Conservation (phyloP, 1,140 invertebrate genomes). For the Nixonia krombeini region DNA sequence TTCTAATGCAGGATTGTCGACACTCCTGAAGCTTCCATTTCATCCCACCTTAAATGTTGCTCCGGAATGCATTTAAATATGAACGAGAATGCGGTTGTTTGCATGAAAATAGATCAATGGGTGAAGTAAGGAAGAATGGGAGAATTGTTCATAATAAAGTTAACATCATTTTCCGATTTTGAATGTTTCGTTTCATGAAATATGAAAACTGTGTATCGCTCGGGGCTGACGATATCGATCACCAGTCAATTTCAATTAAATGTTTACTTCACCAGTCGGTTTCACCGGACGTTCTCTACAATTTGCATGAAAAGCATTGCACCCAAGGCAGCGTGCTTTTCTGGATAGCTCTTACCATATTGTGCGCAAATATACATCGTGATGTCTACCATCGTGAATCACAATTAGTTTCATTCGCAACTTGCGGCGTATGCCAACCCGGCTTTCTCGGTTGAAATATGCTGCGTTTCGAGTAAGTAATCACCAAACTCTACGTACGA, state of each 20-base stretch:
- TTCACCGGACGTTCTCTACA: constrained; percentile 34
- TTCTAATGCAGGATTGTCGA: too few relatives aligned
- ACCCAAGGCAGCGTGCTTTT: constrained; percentile 28
- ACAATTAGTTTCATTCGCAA: constrained; percentile 48
- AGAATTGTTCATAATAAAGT: too few relatives aligned
- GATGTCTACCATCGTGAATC: constrained; percentile 35
- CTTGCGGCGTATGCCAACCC: constrained; percentile 27
- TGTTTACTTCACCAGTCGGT: constrained; percentile 48
- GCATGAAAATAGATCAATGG: too few relatives aligned
- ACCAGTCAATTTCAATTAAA: constrained; percentile 60
- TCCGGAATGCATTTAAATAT: too few relatives aligned
- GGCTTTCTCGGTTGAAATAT: constrained; percentile 26
- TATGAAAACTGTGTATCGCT: constrained; percentile 30
- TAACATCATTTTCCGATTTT: constrained; percentile 18
- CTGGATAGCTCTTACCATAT: not conserved
- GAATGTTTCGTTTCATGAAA: constrained; percentile 23
- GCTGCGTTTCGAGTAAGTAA: constrained; percentile 25
- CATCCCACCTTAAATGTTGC: too few relatives aligned
- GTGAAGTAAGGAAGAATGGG: too few relatives aligned
- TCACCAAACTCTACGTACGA: not conserved
- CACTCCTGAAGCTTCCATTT: too few relatives aligned
- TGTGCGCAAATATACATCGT: constrained; percentile 17
- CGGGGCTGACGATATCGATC: constrained; percentile 38
- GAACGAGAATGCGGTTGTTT: too few relatives aligned
- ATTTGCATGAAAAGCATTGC: constrained; percentile 39